phyloP scores from a whole-genome alignment of 1,140 invertebrate genomes.

The Antheraea mylitta region DNA sequence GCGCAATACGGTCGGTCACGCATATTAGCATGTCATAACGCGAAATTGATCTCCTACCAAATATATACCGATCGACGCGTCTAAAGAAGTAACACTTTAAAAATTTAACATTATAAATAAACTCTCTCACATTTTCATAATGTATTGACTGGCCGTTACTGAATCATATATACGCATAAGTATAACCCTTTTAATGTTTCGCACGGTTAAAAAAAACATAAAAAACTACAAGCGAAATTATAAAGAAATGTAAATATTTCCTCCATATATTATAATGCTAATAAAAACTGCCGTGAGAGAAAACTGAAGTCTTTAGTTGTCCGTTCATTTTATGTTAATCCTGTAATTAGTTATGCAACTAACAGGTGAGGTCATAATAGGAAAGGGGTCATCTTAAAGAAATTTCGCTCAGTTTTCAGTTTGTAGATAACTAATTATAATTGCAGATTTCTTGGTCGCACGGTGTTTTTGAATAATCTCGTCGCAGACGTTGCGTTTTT shows the following conservation, averaged over 20 bases:
- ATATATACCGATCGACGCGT: no score
- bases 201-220: not conserved
- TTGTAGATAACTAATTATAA: not conserved
- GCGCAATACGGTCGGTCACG: no score
- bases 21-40: no score
- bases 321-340: slow-evolving; percentile 28
- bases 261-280: not conserved
- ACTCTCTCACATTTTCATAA: not conserved
- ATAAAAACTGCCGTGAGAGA: not conserved
- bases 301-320: not conserved
- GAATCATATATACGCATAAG: not conserved
- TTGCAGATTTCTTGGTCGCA: slow-evolving; percentile 15
- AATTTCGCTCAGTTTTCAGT: slow-evolving; percentile 15
- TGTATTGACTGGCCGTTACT: not conserved
- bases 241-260: not conserved
- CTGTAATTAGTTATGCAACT: slow-evolving; percentile 37
- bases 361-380: slow-evolving; percentile 52
- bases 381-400: slow-evolving; percentile 44
- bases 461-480: slow-evolving; percentile 8
- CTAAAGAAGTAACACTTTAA: no score
- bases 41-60: no score
- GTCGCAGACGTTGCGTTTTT: not conserved
- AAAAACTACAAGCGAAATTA: no score
- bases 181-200: not conserved
- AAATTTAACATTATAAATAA: no score